Base-by-base conservation (phyloP, 2,888 invertebrate genomes). In the Argyra leucocephala region DNA sequence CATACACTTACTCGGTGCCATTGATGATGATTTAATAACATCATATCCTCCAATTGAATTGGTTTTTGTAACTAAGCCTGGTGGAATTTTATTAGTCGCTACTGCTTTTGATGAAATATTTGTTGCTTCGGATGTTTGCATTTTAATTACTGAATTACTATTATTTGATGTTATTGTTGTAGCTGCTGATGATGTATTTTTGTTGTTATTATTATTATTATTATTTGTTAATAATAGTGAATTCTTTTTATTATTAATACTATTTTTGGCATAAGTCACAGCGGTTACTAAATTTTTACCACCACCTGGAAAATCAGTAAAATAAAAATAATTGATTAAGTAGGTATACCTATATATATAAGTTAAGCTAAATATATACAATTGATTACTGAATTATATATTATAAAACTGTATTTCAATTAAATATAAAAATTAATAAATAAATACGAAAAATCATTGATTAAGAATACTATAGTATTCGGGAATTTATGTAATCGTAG, bases 241-340 rank as follows among this genome's bases (percentile, higher is more conserved):
- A 74, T 72, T 76, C 60, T 81, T 79, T 67, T 83, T 83, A 69
- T 81, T 65, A 62, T 22, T 64, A 80, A 70, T 86, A 64, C 81
- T 71, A 65, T 81, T 84, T 73, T 81, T 82, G 31, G 82, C 84
- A 74, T 88, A 82, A 22, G 84, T 85, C 1, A 88, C 88, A 0
- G 90, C 89, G n/a, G 92, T 88, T 5, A 90, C 90, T 74, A 93
- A 81, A 74, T 91, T 90, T 76, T 91, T 92, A 21, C 93, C 93
- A 18, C 93, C 93, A 71, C 93, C 93, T 89, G 74, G 68, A 73
- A 78, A 67, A 66, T 57, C 63, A 36, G 65, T 57, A 64, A 67
- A 66, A 67, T 68, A 26, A 26, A 48, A 48, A 48, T 31, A 6
- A 10, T 6, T 31, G 9, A 10, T 10, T 6, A 31, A 10, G 7